Evolutionary conservation across 2,797 vertebrate genomes (phyloP).

Genomic region (Syngnathus acus): DNA sequence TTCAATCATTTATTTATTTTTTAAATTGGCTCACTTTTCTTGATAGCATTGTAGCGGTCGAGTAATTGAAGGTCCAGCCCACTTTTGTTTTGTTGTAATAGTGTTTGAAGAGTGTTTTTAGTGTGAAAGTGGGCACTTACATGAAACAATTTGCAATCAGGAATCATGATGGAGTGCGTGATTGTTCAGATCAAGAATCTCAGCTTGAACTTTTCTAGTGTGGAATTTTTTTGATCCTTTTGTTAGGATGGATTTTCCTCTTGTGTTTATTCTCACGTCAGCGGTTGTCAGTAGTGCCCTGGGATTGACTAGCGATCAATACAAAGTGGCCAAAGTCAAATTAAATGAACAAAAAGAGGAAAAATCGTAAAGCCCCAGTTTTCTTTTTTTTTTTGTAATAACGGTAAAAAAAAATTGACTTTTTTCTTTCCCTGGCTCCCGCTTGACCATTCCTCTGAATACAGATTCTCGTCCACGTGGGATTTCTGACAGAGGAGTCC

Average conservation of each 20-base stretch:
- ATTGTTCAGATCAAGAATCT: not conserved
- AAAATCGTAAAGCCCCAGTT: no score
- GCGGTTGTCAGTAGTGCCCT: not conserved
- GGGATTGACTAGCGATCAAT: not conserved
- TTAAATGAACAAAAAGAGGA: not conserved
- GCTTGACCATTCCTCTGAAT: conserved; percentile 38
- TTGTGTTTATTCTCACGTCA: not conserved
- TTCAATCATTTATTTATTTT: not conserved
- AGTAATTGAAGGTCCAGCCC: not conserved
- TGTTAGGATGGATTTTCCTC: not conserved
- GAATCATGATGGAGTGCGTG: not conserved
- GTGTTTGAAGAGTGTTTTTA: not conserved
- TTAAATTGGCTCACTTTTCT: not conserved
- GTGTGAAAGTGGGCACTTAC: not conserved
- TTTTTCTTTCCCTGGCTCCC: conserved; percentile 45
- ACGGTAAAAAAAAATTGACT: no score
- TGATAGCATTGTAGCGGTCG: not conserved
- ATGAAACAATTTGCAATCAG: not conserved
- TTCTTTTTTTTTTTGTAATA: no score
- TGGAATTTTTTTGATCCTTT: not conserved
- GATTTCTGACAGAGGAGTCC: conserved; percentile 95
- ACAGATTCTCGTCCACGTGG: conserved; percentile 91
- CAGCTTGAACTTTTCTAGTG: not conserved
- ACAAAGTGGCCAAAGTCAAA: no score
- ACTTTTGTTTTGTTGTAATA: not conserved